Conservation (phyloP, 2,113 vertebrate genomes). For the Scomber scombrus region DNA sequence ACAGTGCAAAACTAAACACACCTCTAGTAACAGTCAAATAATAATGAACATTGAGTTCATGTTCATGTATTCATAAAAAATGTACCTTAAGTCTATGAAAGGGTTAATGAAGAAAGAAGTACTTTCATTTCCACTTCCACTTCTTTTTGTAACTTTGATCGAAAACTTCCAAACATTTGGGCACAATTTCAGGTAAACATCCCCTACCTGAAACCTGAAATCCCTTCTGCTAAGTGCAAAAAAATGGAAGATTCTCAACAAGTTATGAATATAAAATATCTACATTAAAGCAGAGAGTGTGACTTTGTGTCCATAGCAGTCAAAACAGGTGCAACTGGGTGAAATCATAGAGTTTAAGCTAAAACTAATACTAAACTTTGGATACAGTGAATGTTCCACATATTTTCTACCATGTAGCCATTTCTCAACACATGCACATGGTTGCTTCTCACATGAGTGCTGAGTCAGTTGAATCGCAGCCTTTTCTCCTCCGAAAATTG, state of each 20-base stretch:
- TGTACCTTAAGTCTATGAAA: not conserved
- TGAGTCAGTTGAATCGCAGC: constrained; percentile 75
- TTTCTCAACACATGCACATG: not conserved
- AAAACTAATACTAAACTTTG: not conserved
- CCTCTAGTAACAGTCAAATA: not conserved
- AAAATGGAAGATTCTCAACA: not conserved
- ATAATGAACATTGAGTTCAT: not conserved
- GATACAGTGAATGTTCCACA: not conserved
- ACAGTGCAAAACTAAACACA: not conserved
- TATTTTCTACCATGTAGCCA: too few species aligned
- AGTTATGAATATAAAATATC: not conserved
- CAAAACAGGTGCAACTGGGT: not conserved
- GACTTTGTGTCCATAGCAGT: too few species aligned
- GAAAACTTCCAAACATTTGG: not conserved
- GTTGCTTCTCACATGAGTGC: too few species aligned
- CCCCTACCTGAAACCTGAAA: not conserved
- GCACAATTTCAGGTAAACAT: not conserved
- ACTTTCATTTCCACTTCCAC: not conserved
- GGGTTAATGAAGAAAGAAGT: not conserved
- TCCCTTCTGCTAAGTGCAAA: not conserved
- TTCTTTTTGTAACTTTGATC: constrained; percentile 8
- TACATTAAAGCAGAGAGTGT: too few species aligned
- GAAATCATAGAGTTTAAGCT: not conserved
- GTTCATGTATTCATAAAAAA: not conserved
- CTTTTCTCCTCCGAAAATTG: constrained; percentile 68